Percentiles rank a stretch among this genome's conserved stretches.
phyloP scores from a whole-genome alignment of 2,888 invertebrate species.

The Xestia ashworthii region DNA sequence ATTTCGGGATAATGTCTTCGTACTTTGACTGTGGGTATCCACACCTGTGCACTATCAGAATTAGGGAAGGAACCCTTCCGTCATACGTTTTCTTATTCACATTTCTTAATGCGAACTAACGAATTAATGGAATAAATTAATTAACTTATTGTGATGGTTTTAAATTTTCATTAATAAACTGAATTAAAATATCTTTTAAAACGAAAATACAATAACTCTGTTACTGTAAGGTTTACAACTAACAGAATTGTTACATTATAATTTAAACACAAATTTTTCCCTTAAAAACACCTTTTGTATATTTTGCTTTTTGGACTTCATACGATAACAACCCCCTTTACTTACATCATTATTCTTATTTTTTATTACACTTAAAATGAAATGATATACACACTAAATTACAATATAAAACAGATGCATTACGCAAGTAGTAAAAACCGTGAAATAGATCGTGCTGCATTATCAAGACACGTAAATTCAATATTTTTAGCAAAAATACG shows the following conservation, averaged over 20 bases:
- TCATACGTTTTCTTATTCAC: constrained; percentile 5
- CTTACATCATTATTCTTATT: not conserved
- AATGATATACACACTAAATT: too few species aligned
- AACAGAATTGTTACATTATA: not conserved
- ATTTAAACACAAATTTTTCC: not conserved
- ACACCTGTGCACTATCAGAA: not conserved
- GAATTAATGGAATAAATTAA: not conserved
- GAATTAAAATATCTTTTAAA: not conserved
- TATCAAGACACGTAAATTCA: not conserved
- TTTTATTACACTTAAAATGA: not conserved
- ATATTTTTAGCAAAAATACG: constrained; percentile 29
- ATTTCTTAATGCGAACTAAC: not conserved
- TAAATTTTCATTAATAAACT: not conserved
- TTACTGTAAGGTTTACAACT: constrained; percentile 6
- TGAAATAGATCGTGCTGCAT: not conserved
- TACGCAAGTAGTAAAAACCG: not conserved
- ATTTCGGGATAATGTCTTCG: not conserved
- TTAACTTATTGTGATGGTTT: not conserved
- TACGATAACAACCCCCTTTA: not conserved
- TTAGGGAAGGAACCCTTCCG: not conserved
- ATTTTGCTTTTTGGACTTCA: not conserved
- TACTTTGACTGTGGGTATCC: not conserved
- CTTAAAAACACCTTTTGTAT: not conserved
- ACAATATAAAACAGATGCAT: too few species aligned
- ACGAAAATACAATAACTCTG: not conserved